phyloP scores from a whole-genome alignment of 1,140 invertebrate genomes.

The Chironomus striatipennis region DNA sequence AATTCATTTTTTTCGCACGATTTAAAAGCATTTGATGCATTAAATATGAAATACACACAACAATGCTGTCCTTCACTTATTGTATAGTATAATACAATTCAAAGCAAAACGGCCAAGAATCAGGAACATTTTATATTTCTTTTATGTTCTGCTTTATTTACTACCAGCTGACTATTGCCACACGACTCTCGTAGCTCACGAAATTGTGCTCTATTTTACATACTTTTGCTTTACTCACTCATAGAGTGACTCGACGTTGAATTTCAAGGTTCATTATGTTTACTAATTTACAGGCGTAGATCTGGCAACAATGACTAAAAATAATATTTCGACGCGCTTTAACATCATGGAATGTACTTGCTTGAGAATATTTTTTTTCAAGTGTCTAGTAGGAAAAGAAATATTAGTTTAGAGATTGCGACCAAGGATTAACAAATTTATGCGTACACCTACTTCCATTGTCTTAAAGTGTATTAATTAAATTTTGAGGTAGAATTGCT shows the following conservation, averaged over 20 bases:
- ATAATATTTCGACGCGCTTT: too few relatives aligned
- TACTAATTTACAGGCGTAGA: background rate
- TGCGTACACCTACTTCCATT: too few relatives aligned
- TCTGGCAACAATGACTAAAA: too few relatives aligned
- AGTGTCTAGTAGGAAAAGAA: too few relatives aligned
- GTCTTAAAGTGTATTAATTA: too few relatives aligned
- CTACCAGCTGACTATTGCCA: background rate
- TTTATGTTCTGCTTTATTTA: background rate
- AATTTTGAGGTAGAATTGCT: too few relatives aligned
- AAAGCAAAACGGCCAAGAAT: background rate
- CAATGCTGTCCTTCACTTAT: background rate
- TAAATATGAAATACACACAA: background rate
- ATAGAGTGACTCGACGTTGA: background rate
- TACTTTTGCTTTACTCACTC: background rate
- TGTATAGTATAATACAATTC: background rate
- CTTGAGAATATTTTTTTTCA: too few relatives aligned
- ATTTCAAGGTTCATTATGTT: slow-evolving; percentile 9
- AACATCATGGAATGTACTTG: too few relatives aligned
- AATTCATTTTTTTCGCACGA: background rate
- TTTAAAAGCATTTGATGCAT: background rate
- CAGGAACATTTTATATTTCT: background rate
- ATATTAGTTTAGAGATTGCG: too few relatives aligned
- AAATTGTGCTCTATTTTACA: background rate
- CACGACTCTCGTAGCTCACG: background rate
- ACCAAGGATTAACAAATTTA: too few relatives aligned